phyloP scores from a whole-genome alignment of 2,113 vertebrate genomes.

The Osmerus eperlanus region DNA sequence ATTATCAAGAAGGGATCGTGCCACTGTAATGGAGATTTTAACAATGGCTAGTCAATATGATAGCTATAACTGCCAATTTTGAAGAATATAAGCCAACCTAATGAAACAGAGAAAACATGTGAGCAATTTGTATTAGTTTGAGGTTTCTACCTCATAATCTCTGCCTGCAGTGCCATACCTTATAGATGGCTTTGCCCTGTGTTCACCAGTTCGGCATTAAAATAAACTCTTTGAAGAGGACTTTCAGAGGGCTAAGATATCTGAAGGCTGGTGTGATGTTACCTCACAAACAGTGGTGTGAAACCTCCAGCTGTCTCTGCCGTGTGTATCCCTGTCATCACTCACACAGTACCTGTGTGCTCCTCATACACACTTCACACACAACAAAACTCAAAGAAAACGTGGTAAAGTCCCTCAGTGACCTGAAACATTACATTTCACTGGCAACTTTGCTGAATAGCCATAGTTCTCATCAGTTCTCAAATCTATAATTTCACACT shows the following conservation, averaged over 20 bases:
- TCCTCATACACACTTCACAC: conserved; percentile 5
- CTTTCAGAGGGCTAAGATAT: conserved; percentile 12
- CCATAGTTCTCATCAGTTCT: neutral
- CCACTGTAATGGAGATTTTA: too few relatives aligned
- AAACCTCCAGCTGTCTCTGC: conserved; percentile 36
- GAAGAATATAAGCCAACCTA: too few relatives aligned
- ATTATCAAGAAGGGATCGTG: neutral
- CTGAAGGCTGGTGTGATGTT: conserved; percentile 17
- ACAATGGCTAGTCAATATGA: too few relatives aligned
- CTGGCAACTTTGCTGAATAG: conserved; percentile 4
- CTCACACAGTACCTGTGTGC: conserved; percentile 32
- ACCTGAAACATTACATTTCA: conserved; percentile 5
- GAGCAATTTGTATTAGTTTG: too few relatives aligned
- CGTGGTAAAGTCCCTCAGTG: neutral
- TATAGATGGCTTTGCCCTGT: neutral
- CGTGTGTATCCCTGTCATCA: conserved; percentile 45
- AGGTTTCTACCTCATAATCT: too few relatives aligned
- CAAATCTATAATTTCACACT: neutral
- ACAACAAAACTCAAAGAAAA: conserved; percentile 18
- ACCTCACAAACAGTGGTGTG: conserved; percentile 22
- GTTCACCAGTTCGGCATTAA: neutral
- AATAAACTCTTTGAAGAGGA: conserved; percentile 32
- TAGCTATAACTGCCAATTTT: too few relatives aligned
- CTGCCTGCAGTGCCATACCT: neutral
- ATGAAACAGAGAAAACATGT: too few relatives aligned